phyloP scores from a whole-genome alignment of 2,888 invertebrate species.

The Trimorus sp. region DNA sequence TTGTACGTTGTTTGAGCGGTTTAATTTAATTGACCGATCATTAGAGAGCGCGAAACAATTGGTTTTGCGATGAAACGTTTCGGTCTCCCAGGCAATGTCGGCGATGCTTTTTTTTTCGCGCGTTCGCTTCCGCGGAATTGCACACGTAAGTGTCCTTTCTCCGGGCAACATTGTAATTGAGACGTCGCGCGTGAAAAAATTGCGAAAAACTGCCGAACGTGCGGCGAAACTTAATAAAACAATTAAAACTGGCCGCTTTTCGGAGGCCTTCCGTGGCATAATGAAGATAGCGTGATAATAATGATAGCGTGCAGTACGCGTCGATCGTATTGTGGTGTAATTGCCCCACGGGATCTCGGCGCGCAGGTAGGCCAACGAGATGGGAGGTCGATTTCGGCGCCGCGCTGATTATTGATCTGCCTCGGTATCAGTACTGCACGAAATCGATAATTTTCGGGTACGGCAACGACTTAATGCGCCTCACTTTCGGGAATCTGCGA shows the following conservation, averaged over 20 bases:
- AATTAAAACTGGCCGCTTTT: conserved; percentile 10
- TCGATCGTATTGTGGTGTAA: conserved; percentile 43
- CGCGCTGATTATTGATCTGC: conserved; percentile 47
- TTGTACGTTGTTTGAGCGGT: background rate
- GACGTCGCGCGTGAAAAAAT: background rate
- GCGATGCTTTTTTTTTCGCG: no score
- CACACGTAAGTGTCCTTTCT: background rate
- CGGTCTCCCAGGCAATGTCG: no score
- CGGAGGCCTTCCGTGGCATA: background rate
- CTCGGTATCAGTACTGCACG: conserved; percentile 67
- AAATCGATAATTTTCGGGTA: conserved; percentile 76
- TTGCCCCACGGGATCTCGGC: conserved; percentile 30
- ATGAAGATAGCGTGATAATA: conserved; percentile 57
- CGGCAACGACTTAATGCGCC: conserved; percentile 73
- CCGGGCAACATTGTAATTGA: background rate
- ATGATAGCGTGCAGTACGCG: conserved; percentile 34
- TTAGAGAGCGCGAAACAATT: no score
- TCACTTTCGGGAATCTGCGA: conserved; percentile 17
- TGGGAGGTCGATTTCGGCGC: conserved; percentile 61
- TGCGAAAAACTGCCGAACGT: background rate
- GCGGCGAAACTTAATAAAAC: background rate
- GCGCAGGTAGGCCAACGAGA: conserved; percentile 54
- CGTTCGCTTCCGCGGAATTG: no score
- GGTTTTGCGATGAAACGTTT: no score
- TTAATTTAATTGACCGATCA: no score